phyloP scores from a whole-genome alignment of 2,888 invertebrate species.

The Drosophila meridiana region DNA sequence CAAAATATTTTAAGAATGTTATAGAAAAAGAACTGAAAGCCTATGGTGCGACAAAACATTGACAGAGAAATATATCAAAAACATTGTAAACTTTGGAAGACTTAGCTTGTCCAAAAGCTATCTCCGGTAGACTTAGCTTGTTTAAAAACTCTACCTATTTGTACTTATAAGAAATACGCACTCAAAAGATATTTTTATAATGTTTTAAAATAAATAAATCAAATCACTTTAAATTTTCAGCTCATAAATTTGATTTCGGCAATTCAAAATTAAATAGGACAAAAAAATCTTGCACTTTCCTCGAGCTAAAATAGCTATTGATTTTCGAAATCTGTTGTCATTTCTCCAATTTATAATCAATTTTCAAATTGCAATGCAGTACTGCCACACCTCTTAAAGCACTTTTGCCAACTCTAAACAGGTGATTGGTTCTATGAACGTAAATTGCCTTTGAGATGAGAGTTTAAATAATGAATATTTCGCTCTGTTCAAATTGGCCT shows the following conservation, averaged over 20 bases:
- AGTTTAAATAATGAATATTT: not conserved
- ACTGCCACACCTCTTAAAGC: not conserved
- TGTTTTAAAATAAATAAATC: too few relatives aligned
- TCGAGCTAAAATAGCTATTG: not conserved
- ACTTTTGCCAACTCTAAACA: not conserved
- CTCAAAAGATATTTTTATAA: too few relatives aligned
- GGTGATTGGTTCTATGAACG: slow-evolving; percentile 1
- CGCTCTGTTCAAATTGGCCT: slow-evolving; percentile 14
- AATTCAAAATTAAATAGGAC: not conserved
- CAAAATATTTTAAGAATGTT: too few relatives aligned
- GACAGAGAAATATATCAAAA: too few relatives aligned
- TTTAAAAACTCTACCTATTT: too few relatives aligned
- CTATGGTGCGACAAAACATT: too few relatives aligned
- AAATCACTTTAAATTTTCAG: too few relatives aligned
- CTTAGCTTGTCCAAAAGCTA: too few relatives aligned
- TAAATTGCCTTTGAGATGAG: slow-evolving; percentile 23
- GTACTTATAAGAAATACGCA: too few relatives aligned
- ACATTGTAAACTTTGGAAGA: too few relatives aligned
- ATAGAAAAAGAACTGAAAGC: too few relatives aligned
- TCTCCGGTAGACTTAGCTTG: too few relatives aligned
- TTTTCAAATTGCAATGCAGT: not conserved
- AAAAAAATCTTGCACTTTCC: not conserved
- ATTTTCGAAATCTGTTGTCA: not conserved
- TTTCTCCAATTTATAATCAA: not conserved
- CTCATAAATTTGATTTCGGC: not conserved